Conservation (phyloP, 1,140 invertebrate genomes). For the Drosophila santomea region DNA sequence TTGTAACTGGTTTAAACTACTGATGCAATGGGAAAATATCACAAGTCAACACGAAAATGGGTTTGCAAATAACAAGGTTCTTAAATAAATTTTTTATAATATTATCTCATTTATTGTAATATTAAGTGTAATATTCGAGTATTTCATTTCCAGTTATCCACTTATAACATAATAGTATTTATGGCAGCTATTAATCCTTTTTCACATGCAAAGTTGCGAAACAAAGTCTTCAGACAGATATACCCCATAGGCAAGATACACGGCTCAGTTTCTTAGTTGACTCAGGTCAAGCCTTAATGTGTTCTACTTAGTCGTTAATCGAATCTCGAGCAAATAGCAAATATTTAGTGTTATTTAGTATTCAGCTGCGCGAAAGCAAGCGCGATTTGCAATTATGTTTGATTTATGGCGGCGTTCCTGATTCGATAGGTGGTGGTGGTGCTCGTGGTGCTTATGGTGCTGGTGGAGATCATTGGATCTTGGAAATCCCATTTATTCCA, state of each 20-base stretch:
- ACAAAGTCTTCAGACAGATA: background rate
- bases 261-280: slow-evolving; percentile 27
- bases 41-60: background rate
- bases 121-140: background rate
- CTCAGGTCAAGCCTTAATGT: slow-evolving; percentile 49
- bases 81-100: background rate
- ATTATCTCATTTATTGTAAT: too few relatives aligned
- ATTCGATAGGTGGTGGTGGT: background rate
- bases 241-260: background rate
- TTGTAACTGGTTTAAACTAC: slow-evolving; percentile 10
- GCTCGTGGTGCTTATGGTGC: too few relatives aligned
- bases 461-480: background rate
- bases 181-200: background rate
- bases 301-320: slow-evolving; percentile 53
- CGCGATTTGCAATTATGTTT: slow-evolving; percentile 35
- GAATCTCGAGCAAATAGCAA: slow-evolving; percentile 33
- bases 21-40: background rate
- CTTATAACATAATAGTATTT: background rate
- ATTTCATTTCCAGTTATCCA: background rate
- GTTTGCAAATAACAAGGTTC: background rate
- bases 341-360: slow-evolving; percentile 30
- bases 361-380: slow-evolving; percentile 7
- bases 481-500: slow-evolving; percentile 23
- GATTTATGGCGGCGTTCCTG: slow-evolving; percentile 42
- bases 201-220: background rate